These are phyloP conservation scores for Sesia bembeciformis DNA, from an alignment of 2,888 invertebrate genomes.

Conservation along the genomic window DNA sequence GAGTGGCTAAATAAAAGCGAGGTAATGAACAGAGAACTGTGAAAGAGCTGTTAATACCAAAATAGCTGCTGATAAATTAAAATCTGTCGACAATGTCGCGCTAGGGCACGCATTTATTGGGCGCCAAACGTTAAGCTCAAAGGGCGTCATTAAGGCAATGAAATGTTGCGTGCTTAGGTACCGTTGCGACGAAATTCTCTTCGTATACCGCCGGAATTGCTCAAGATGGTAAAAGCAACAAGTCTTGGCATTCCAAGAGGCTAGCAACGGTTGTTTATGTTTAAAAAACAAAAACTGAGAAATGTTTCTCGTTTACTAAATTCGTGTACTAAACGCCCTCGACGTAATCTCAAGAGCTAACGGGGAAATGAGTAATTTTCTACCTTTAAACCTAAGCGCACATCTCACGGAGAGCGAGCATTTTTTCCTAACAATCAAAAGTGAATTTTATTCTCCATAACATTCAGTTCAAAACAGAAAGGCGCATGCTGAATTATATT, in stretches of 20 bases:
- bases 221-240: constrained; percentile 32
- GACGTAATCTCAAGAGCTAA: too few relatives aligned
- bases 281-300: too few relatives aligned
- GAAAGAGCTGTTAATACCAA: neutral
- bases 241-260: constrained; percentile 10
- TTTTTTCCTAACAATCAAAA: neutral
- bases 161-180: constrained; percentile 46
- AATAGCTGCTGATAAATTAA: neutral
- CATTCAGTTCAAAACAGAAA: too few relatives aligned
- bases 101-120: neutral
- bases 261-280: neutral
- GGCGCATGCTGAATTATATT: too few relatives aligned
- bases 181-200: constrained; percentile 28
- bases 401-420: too few relatives aligned
- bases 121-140: constrained; percentile 15
- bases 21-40: neutral
- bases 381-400: too few relatives aligned
- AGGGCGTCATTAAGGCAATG: constrained; percentile 42
- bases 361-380: too few relatives aligned
- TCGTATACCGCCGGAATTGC: constrained; percentile 21
- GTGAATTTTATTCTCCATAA: too few relatives aligned
- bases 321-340: too few relatives aligned
- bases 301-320: too few relatives aligned
- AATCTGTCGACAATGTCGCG: neutral
- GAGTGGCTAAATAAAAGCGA: constrained; percentile 6